These are phyloP conservation scores for Heliornis fulica DNA, from an alignment of 2,113 vertebrate species.

Conservation along the genomic window DNA sequence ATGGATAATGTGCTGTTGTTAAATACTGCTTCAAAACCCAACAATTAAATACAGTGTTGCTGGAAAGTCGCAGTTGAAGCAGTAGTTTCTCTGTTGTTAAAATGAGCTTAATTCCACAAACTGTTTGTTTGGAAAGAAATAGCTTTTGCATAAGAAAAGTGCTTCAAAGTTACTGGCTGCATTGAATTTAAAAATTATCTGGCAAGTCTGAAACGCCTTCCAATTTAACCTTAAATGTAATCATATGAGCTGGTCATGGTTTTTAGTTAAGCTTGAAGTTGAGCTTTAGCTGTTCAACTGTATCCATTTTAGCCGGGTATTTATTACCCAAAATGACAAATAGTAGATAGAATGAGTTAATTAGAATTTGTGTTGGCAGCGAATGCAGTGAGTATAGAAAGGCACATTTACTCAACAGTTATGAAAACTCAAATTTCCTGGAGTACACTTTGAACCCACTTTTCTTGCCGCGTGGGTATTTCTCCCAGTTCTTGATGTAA, in stretches of 20 bases:
- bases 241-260: neutral
- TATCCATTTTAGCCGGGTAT: conserved; percentile 6
- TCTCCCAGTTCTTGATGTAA: conserved; percentile 32
- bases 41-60: neutral
- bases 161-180: neutral
- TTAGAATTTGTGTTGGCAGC: conserved; percentile 37
- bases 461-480: conserved; percentile 12
- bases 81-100: neutral
- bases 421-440: neutral
- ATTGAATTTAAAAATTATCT: conserved; percentile 10
- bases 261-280: conserved; percentile 1
- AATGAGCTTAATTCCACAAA: neutral
- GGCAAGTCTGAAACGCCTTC: neutral
- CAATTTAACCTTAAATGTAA: neutral
- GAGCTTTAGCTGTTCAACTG: neutral
- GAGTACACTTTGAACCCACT: conserved; percentile 7
- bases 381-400: neutral
- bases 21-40: neutral
- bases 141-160: conserved; percentile 9
- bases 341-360: conserved; percentile 21
- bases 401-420: conserved; percentile 31
- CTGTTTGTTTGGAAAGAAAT: neutral
- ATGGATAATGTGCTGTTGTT: neutral
- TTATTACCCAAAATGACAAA: conserved; percentile 40
- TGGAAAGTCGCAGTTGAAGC: conserved; percentile 11